Percentiles rank a stretch among this genome's conserved stretches.
Conservation (phyloP, 2,888 invertebrate species). For the Neoitamus cyanurus region DNA sequence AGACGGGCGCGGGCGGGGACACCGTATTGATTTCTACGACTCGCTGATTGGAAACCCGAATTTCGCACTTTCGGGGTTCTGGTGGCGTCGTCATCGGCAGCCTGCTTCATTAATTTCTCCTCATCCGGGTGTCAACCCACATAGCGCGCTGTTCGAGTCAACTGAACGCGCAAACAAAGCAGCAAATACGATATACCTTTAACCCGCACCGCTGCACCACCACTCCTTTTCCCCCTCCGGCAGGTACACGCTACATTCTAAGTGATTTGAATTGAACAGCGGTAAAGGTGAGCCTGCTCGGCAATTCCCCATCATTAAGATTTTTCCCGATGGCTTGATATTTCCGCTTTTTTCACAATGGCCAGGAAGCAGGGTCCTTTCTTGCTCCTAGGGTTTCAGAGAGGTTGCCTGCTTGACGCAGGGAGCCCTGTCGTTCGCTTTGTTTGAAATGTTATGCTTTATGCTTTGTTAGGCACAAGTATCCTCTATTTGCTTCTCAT, state of each 20-base stretch:
- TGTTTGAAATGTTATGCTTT: constrained; percentile 2
- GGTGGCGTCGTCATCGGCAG: background rate
- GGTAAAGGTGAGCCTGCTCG: background rate
- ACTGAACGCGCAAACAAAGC: background rate
- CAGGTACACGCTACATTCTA: background rate
- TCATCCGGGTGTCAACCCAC: background rate
- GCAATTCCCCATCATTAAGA: background rate
- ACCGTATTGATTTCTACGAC: background rate
- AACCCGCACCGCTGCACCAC: background rate
- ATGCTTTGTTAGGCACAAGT: background rate
- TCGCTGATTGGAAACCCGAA: background rate
- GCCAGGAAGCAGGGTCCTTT: background rate
- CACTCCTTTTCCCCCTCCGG: too few relatives aligned
- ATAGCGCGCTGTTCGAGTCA: background rate
- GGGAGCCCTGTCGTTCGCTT: background rate
- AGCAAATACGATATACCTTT: background rate
- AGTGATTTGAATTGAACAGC: background rate
- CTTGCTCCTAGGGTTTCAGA: background rate
- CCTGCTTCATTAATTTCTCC: background rate
- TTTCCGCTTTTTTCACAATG: background rate
- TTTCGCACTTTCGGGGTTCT: background rate
- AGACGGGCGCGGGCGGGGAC: background rate
- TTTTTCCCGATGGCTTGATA: background rate
- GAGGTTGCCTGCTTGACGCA: background rate
- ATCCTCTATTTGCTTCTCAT: background rate